Base-by-base conservation (phyloP, 1,140 invertebrate species). In the Dinoponera quadriceps region DNA sequence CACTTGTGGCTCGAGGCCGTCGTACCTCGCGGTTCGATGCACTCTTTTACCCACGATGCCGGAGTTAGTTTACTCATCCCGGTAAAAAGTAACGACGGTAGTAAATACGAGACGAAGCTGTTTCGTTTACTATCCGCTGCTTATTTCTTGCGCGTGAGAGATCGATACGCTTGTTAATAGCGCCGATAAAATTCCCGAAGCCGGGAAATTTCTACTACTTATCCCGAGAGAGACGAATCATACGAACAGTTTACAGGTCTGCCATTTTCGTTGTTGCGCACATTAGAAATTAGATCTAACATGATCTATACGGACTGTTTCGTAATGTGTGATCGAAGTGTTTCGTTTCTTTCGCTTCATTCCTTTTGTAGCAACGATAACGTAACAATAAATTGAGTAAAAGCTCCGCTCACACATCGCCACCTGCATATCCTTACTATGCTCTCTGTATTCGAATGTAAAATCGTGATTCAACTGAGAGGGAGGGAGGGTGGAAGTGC, bases 21-120 rank as follows among this genome's bases (percentile, higher is more conserved):
- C 38, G 44, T 59, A 57, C 29, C 38, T 80, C 44, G 38, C 54
- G 20, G 63, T 48, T 80, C 29, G 22, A 57, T 80, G 51, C 9
- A 60, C 33, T 3, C 38, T 9, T 9, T 11, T 29, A 55, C 22
- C n/a, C n/a, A 14, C 29, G 13, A 5, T 13, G 18, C 16, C 5
- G 18, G 55, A 68, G 13, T 60, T 88, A 85, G 84, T 85, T 81
- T 85, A 86, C 51, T 77, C 48, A 84, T 80, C 66, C 65, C 65
- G 16, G 5, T 80, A 69, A 81, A 85, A 87, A 84, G 84, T 74
- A 73, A 65, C 44, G 48, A 66, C 33, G 38, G 68, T 49, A 73
- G 62, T 82, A 74, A 65, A 57, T 11, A 63, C 49, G 29, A 18
- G 20, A 63, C 16, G 25, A 38, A 55, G 60, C 66, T 22, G 33